Conservation (phyloP, 2,797 vertebrate genomes). For the Prunella strophiata region DNA sequence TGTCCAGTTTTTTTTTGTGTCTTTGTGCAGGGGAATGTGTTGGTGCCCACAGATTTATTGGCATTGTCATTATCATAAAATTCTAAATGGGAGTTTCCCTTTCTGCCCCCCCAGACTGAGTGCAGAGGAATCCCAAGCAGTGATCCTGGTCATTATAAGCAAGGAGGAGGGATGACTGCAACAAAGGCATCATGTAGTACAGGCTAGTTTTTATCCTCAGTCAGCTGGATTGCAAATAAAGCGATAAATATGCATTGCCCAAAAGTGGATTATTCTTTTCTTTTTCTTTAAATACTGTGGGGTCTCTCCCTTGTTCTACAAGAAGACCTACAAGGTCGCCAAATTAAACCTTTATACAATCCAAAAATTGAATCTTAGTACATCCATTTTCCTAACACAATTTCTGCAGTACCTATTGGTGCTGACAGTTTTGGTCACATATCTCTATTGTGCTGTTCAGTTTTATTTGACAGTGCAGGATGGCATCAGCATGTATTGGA, state of each 20-base stretch:
- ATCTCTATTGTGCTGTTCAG: slow-evolving; percentile 80
- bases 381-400: slow-evolving; percentile 83
- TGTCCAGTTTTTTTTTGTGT: background rate
- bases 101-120: background rate
- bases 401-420: slow-evolving; percentile 78
- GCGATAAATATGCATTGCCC: slow-evolving; percentile 10
- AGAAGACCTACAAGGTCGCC: slow-evolving; percentile 76
- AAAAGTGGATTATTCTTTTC: background rate
- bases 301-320: slow-evolving; percentile 54
- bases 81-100: background rate
- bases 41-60: background rate
- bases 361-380: slow-evolving; percentile 82
- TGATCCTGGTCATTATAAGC: background rate
- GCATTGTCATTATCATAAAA: background rate
- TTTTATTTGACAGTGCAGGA: slow-evolving; percentile 82
- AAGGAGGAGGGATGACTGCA: background rate
- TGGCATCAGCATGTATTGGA: slow-evolving; percentile 84
- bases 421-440: slow-evolving; percentile 79
- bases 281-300: slow-evolving; percentile 60
- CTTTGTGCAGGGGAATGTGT: background rate
- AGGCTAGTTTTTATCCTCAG: background rate
- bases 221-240: slow-evolving; percentile 26
- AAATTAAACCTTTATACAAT: slow-evolving; percentile 77
- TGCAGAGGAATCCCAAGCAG: background rate
- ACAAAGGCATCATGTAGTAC: background rate